Evolutionary conservation across 2,888 invertebrate species (phyloP).

Genomic region (Lathronympha strigana): DNA sequence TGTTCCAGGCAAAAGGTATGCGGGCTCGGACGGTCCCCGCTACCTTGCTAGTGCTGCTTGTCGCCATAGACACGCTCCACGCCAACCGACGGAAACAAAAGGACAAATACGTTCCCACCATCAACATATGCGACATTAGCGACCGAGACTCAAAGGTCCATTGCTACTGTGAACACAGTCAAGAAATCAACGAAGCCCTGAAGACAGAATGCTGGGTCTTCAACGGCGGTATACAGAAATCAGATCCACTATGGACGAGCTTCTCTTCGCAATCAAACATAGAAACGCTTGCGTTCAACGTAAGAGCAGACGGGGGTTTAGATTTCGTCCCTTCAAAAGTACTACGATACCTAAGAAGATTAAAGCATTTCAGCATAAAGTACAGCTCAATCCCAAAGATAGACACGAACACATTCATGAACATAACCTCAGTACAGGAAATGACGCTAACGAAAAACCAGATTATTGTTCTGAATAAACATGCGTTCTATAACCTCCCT

Average conservation of each 20-base stretch:
- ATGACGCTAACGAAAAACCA: constrained; percentile 89
- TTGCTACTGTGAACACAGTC: constrained; percentile 87
- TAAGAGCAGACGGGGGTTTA: constrained; percentile 87
- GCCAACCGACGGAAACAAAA: constrained; percentile 77
- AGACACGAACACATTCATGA: constrained; percentile 89
- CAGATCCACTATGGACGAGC: constrained; percentile 88
- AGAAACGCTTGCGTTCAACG: constrained; percentile 88
- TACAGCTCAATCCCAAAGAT: constrained; percentile 89
- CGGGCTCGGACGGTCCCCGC: constrained; percentile 79
- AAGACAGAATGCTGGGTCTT: constrained; percentile 92
- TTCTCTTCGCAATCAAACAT: constrained; percentile 89
- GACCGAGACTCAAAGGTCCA: constrained; percentile 84
- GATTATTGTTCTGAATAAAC: constrained; percentile 86
- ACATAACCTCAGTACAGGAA: constrained; percentile 87
- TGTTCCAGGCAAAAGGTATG: constrained; percentile 81
- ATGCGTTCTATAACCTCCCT: constrained; percentile 89
- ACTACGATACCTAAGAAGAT: constrained; percentile 85
- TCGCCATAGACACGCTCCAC: constrained; percentile 76
- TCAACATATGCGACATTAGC: constrained; percentile 84
- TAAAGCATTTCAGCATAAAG: constrained; percentile 88
- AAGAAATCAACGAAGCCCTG: constrained; percentile 83
- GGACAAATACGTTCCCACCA: constrained; percentile 65
- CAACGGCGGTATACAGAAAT: constrained; percentile 86
- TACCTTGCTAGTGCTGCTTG: constrained; percentile 80
- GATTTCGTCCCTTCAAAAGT: constrained; percentile 90